Evolutionary conservation across 2,888 invertebrate species (phyloP).

Genomic region (Drosophila austrosaltans): DNA sequence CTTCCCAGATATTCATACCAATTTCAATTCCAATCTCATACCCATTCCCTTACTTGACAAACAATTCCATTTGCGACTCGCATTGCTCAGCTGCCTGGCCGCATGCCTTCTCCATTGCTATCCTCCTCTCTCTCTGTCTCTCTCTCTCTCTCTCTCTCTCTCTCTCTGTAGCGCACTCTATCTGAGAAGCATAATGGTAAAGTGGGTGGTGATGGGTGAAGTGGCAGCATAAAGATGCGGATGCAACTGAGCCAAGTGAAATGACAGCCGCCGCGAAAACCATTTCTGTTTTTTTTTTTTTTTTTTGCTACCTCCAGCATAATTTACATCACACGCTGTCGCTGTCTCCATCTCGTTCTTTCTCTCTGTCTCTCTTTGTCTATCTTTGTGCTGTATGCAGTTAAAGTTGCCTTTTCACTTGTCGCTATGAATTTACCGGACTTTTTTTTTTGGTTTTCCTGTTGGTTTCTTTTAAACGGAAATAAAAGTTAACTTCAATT

Average conservation of each 20-base stretch:
- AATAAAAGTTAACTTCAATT: conserved; percentile 53
- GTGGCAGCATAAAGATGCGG: conserved; percentile 27
- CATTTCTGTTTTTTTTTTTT: conserved; percentile 29
- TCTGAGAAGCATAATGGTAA: not conserved
- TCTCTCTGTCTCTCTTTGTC: conserved; percentile 8
- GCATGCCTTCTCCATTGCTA: conserved; percentile 28
- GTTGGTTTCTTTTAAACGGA: conserved; percentile 12
- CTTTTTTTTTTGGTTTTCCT: conserved; percentile 1
- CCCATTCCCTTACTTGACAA: conserved; percentile 31
- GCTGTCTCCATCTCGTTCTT: not conserved
- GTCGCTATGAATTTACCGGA: conserved; percentile 19
- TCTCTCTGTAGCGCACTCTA: not conserved
- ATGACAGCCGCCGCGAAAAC: conserved; percentile 70
- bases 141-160: not conserved
- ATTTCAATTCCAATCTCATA: conserved; percentile 17
- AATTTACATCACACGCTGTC: conserved; percentile 51
- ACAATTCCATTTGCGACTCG: conserved; percentile 70
- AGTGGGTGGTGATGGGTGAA: not conserved
- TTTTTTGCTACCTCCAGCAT: conserved; percentile 52
- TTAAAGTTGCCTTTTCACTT: conserved; percentile 46
- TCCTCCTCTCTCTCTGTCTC: conserved; percentile 38
- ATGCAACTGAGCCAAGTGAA: conserved; percentile 30
- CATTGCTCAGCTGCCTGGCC: conserved; percentile 52
- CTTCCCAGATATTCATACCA: conserved; percentile 10
- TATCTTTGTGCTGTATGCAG: conserved; percentile 27